Evolutionary conservation across 2,797 vertebrate species (phyloP), one percentile per base, ranked within the genome.

Genomic region (Sebastes diaconus): DNA sequence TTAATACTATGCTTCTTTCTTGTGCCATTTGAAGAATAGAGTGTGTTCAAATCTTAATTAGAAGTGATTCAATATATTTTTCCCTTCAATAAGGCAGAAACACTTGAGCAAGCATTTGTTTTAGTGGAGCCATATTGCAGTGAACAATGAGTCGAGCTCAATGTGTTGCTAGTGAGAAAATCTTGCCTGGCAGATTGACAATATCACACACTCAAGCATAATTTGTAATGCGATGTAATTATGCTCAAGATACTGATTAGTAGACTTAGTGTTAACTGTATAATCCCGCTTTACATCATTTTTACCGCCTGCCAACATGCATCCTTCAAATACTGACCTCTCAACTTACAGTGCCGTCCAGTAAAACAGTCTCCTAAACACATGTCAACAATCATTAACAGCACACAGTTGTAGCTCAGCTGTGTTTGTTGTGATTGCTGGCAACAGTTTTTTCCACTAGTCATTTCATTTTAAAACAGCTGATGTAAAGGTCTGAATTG

Each of bases 141-240:
- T 67, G 66, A 77, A 88, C 69, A 64, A 52, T 52, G 69, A 77
- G 70, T 67, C 46, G 58, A 73, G 50, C 27, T 42, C 32, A 86
- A 84, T 60, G 66, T 77, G 71, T 83, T 70, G 20, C 73, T 58
- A 20, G 52, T 85, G 78, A 83, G 84, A 87, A 68, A 89, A 59
- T 85, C 76, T 70, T 59, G 46, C 32, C 83, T 92, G 89, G 85
- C 83, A 86, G 73, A 71, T 70, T 90, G 87, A 91, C 90, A 88
- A 50, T 68, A 85, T 87, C 73, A 82, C 84, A 81, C 78, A 83
- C 75, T 91, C 69, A 82, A 90, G 73, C 64, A 66, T 85, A 73
- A 87, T 90, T 90, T 86, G 67, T 86, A 81, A 83, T 83, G 76
- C 18, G 14, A 55, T 85, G 88, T 92, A 90, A 93, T 92, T 88